Percentiles rank a stretch among this genome's conserved stretches.
Evolutionary conservation across 2,113 vertebrate species (phyloP).

Genomic region (Gobio gobio): DNA sequence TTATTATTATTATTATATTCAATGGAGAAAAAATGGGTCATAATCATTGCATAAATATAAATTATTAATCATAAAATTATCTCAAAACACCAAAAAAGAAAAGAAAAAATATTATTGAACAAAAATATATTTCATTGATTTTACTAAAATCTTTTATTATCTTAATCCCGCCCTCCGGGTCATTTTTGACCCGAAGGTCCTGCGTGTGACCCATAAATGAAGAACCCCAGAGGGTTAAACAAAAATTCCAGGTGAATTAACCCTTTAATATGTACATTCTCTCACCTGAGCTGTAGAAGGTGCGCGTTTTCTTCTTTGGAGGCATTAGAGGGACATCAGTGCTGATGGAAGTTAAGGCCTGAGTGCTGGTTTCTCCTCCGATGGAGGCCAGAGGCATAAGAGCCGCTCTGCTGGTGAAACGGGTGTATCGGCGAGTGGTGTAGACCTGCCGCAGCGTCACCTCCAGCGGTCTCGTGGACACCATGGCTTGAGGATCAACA

Average conservation of each 20-base stretch:
- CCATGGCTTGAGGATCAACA: slow-evolving; percentile 30
- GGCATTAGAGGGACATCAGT: slow-evolving; percentile 62
- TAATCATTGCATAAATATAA: too few relatives aligned
- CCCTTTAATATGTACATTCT: neutral
- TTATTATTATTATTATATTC: too few relatives aligned
- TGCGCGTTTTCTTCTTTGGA: slow-evolving; percentile 87
- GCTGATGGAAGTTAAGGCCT: slow-evolving; percentile 59
- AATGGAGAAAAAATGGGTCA: too few relatives aligned
- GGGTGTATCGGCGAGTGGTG: slow-evolving; percentile 67
- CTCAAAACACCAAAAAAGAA: too few relatives aligned
- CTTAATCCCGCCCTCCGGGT: too few relatives aligned
- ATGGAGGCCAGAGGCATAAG: slow-evolving; percentile 48
- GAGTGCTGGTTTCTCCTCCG: slow-evolving; percentile 47
- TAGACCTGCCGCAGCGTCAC: slow-evolving; percentile 69
- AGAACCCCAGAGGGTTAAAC: too few relatives aligned
- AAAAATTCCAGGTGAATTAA: neutral
- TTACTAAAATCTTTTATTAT: too few relatives aligned
- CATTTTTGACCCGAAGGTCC: too few relatives aligned
- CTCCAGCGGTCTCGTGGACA: slow-evolving; percentile 46
- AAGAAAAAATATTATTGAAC: too few relatives aligned
- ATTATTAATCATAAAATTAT: too few relatives aligned
- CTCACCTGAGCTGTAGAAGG: slow-evolving; percentile 87
- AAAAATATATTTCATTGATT: too few relatives aligned
- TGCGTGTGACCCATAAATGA: too few relatives aligned
- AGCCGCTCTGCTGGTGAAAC: slow-evolving; percentile 65